A percentile compares a stretch with the other conserved stretches of the same genome.
These are phyloP conservation scores for Cinara cedri DNA, from an alignment of 2,888 invertebrate genomes.

Conservation along the genomic window DNA sequence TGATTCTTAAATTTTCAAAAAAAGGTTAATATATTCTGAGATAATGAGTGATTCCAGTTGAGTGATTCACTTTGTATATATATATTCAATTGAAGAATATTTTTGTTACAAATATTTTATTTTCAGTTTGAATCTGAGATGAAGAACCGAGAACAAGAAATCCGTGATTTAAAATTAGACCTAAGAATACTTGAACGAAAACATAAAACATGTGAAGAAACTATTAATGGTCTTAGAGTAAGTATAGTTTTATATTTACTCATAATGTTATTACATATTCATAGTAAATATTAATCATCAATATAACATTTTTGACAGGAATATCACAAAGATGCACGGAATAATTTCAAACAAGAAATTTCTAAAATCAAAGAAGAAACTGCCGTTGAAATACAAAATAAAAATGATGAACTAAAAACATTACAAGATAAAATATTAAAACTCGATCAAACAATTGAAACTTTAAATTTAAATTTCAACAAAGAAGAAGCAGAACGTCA, in stretches of 20 bases:
- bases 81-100: too few relatives aligned
- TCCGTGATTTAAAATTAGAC: constrained; percentile 68
- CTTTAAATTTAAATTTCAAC: constrained; percentile 26
- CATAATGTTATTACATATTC: neutral
- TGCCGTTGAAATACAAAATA: constrained; percentile 21
- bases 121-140: constrained; percentile 63
- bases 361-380: constrained; percentile 43
- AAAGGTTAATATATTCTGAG: too few relatives aligned
- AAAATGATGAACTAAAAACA: constrained; percentile 35
- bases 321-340: constrained; percentile 40
- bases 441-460: constrained; percentile 29
- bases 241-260: neutral
- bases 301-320: constrained; percentile 22
- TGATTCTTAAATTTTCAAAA: too few relatives aligned
- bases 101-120: neutral
- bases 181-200: constrained; percentile 70
- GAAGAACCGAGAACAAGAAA: constrained; percentile 61
- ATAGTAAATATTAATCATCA: neutral
- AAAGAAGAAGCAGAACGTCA: constrained; percentile 43
- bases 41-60: too few relatives aligned
- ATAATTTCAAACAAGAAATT: constrained; percentile 39
- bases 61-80: too few relatives aligned
- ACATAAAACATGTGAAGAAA: constrained; percentile 68
- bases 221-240: constrained; percentile 37
- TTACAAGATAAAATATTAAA: constrained; percentile 4